Conservation (phyloP, 2,113 vertebrate species). For the Dasyurus viverrinus region DNA sequence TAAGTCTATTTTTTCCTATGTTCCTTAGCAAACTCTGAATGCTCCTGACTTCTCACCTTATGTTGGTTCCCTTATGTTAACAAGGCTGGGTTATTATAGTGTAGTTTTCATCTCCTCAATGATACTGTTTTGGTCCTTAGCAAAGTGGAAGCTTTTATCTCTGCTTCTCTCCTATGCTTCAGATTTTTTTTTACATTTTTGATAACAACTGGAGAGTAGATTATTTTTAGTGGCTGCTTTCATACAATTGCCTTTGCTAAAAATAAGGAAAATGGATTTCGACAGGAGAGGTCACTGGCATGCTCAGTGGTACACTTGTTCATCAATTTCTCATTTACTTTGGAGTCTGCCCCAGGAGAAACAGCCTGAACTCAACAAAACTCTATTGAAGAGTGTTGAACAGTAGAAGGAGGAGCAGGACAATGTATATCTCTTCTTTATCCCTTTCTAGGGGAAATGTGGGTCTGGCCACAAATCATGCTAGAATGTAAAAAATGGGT, state of each 20-base stretch:
- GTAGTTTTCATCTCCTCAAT: neutral
- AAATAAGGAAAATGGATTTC: neutral
- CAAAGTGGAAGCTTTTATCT: neutral
- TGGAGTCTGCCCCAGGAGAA: neutral
- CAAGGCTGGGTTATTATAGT: neutral
- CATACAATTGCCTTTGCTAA: neutral
- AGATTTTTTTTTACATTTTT: neutral
- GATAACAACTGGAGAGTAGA: neutral
- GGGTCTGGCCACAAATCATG: neutral
- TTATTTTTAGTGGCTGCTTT: neutral
- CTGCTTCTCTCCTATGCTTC: neutral
- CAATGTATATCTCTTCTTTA: neutral
- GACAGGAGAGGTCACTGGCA: neutral
- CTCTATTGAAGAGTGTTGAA: neutral
- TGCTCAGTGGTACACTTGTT: neutral
- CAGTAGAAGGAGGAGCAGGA: neutral
- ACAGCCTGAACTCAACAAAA: neutral
- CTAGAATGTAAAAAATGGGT: neutral
- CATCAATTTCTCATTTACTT: neutral
- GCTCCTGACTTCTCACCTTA: neutral
- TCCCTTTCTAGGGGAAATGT: neutral
- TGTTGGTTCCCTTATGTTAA: neutral
- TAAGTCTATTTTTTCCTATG: neutral
- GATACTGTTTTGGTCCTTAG: neutral
- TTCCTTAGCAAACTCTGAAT: neutral